These are phyloP conservation scores for Tanytarsus gracilentus DNA, from an alignment of 2,888 invertebrate species.

Conservation along the genomic window DNA sequence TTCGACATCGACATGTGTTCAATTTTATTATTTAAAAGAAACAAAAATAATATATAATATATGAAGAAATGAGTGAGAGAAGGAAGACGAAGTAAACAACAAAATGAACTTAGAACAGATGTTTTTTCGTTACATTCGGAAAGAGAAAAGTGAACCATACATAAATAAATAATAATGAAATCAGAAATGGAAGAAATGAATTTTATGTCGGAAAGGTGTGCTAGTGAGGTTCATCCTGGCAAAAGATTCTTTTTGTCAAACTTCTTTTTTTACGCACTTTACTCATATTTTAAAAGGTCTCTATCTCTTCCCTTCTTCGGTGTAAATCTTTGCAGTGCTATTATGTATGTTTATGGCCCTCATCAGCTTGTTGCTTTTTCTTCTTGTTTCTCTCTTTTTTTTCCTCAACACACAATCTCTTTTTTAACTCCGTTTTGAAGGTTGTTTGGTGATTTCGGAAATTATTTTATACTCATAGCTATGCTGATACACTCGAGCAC, in stretches of 20 bases:
- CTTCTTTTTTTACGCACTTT: constrained; percentile 4
- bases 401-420: constrained; percentile 4
- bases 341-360: constrained; percentile 7
- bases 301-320: not conserved
- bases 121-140: not conserved
- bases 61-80: not conserved
- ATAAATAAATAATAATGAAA: constrained; percentile 13
- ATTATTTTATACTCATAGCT: too few relatives aligned
- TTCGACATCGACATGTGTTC: constrained; percentile 24
- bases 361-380: constrained; percentile 6
- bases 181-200: not conserved
- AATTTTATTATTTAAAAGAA: too few relatives aligned
- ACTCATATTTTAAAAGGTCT: not conserved
- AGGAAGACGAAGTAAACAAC: constrained; percentile 14
- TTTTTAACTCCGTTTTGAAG: constrained; percentile 18
- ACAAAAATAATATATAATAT: not conserved
- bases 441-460: constrained; percentile 24
- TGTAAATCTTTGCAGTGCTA: not conserved
- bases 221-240: too few relatives aligned
- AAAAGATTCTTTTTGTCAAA: not conserved
- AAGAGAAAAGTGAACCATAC: constrained; percentile 1
- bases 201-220: constrained; percentile 1
- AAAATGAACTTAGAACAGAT: constrained; percentile 25
- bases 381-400: not conserved
- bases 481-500: not conserved